These are phyloP conservation scores for Epinephelus coioides DNA, from an alignment of 2,797 vertebrate genomes.

Conservation along the genomic window DNA sequence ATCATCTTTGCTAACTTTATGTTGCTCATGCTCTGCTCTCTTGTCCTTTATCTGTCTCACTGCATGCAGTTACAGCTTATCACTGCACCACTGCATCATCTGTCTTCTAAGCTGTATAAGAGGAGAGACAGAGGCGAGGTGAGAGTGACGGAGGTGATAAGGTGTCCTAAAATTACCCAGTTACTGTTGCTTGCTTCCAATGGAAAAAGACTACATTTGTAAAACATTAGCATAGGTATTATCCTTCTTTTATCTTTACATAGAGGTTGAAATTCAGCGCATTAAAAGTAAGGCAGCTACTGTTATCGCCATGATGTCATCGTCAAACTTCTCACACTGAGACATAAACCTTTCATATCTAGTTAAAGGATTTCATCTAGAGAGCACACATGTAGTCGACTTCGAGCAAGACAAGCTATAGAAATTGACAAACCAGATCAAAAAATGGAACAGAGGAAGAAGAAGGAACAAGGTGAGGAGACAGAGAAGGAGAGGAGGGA, in stretches of 20 bases:
- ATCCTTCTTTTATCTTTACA: not conserved
- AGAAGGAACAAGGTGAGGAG: not conserved
- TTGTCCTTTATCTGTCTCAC: slow-evolving; percentile 12
- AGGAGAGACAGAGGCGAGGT: slow-evolving; percentile 6
- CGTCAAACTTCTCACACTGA: not conserved
- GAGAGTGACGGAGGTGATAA: not conserved
- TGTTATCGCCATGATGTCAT: too few species aligned
- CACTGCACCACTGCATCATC: slow-evolving; percentile 36
- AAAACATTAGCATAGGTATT: not conserved
- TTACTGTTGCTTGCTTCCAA: not conserved
- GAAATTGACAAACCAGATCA: not conserved
- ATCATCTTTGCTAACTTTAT: not conserved
- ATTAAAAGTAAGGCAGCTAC: too few species aligned
- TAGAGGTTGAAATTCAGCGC: not conserved
- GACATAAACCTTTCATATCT: not conserved
- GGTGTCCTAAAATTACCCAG: not conserved
- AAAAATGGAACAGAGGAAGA: not conserved
- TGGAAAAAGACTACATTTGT: not conserved
- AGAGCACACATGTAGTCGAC: too few species aligned
- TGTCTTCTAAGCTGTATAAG: slow-evolving; percentile 5
- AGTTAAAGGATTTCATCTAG: not conserved
- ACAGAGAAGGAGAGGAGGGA: not conserved
- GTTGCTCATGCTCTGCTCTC: not conserved
- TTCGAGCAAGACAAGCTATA: not conserved
- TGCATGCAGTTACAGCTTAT: not conserved